Base-by-base conservation (phyloP, 2,113 vertebrate genomes). In the Ciconia boyciana region DNA sequence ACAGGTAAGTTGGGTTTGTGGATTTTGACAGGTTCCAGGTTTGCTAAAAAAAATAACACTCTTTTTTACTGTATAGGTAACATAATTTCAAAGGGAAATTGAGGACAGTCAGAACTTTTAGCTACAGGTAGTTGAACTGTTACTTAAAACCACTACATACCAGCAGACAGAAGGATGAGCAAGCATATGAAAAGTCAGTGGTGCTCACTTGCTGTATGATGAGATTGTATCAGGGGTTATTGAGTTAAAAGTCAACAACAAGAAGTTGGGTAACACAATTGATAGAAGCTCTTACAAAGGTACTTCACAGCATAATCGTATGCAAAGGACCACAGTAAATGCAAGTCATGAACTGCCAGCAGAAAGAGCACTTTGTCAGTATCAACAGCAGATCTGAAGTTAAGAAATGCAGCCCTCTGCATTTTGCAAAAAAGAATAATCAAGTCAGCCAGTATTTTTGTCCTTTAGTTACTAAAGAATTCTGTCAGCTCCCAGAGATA, bases 241-340 rank as follows among this genome's bases (percentile, higher is more conserved):
- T 36, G 95, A 97, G 96, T 94, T 97, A 93, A 66, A 90, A 98
- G 96, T 96, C 97, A 97, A 97, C 96, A 97, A 97, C 94, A 97
- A 61, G 13, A 90, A 98, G 97, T 91, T 69, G 46, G 88, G 95
- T 89, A 93, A 93, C 72, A 61, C 82, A 95, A 93, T 84, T 97
- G 97, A 96, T 48, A 97, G 95, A 96, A 96, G 96, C 96, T 95
- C 95, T 97, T 96, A 95, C 58, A 83, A 94, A 92, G 94, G 92
- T 91, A 96, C 91, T 97, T 98, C 90, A 97, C 87, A 95, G 93
- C 93, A 87, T 94, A 97, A 97, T 31, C 93, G 91, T 84, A 98
- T 92, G 95, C 97, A 97, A 96, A 97, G 88, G 86, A 97, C 70
- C 74, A 92, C 87, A 75, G 95, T 82, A 97, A 98, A 97, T 52